phyloP scores from a whole-genome alignment of 2,888 invertebrate genomes.

The Blastobasis adustella region DNA sequence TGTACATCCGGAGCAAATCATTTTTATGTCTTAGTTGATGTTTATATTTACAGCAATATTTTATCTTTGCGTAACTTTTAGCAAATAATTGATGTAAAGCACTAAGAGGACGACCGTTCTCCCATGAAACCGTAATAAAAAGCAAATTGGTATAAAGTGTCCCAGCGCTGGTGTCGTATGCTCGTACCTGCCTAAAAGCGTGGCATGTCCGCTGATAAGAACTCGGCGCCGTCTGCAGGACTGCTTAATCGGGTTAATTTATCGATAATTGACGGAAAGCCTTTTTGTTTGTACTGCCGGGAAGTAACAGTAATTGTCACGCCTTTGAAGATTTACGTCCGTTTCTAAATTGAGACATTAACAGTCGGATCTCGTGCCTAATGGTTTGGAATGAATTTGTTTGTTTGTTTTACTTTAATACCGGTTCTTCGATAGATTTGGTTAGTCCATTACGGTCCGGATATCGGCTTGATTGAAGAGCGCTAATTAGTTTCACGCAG shows the following conservation, averaged over 20 bases:
- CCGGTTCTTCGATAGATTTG: slow-evolving; percentile 57
- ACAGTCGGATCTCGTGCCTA: slow-evolving; percentile 73
- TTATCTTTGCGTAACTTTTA: too few relatives aligned
- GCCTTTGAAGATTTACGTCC: slow-evolving; percentile 75
- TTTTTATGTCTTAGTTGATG: too few relatives aligned
- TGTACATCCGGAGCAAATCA: too few relatives aligned
- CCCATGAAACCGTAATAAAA: slow-evolving; percentile 51
- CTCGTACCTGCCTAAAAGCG: slow-evolving; percentile 71
- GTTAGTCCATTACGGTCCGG: slow-evolving; percentile 34
- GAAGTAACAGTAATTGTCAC: slow-evolving; percentile 75
- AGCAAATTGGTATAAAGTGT: slow-evolving; percentile 64
- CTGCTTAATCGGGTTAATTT: slow-evolving; percentile 74
- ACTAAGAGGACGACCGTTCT: slow-evolving; percentile 2
- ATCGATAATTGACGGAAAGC: slow-evolving; percentile 75
- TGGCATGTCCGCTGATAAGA: slow-evolving; percentile 69
- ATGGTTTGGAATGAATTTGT: slow-evolving; percentile 74
- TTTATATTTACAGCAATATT: too few relatives aligned
- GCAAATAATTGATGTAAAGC: too few relatives aligned
- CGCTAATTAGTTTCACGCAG: slow-evolving; percentile 30
- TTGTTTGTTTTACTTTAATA: slow-evolving; percentile 58
- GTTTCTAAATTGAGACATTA: slow-evolving; percentile 75
- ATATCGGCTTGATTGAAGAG: slow-evolving; percentile 37
- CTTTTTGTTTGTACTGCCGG: slow-evolving; percentile 74
- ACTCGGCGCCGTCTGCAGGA: slow-evolving; percentile 64
- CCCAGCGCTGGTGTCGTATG: slow-evolving; percentile 44